A percentile compares a stretch with the other conserved stretches of the same genome.
phyloP scores from a whole-genome alignment of 1,140 invertebrate species.

The Philopotamus ludificatus region DNA sequence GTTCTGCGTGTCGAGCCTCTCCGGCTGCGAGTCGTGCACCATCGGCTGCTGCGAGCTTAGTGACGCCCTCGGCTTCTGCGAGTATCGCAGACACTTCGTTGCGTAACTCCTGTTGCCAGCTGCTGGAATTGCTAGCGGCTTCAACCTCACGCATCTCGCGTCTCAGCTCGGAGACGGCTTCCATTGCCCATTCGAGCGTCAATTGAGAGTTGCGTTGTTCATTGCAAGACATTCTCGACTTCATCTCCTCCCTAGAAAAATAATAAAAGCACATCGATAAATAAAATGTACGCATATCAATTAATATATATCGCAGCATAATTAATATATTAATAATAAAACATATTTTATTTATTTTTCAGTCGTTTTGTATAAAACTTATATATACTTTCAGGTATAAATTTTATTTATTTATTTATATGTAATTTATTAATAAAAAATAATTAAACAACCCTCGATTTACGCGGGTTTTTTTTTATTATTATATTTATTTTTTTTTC shows the following conservation, averaged over 20 bases:
- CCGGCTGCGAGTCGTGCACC: constrained; percentile 13
- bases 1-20: constrained; percentile 16
- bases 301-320: background rate
- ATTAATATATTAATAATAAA: background rate
- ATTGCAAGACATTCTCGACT: constrained; percentile 2
- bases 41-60: constrained; percentile 16
- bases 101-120: constrained; percentile 19
- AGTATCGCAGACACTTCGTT: constrained; percentile 17
- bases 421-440: background rate
- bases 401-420: background rate
- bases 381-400: background rate
- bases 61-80: constrained; percentile 19
- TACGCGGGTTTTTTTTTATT: too few relatives aligned
- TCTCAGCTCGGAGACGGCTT: constrained; percentile 2
- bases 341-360: background rate
- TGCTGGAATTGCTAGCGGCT: constrained; percentile 17
- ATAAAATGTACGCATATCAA: background rate
- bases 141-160: constrained; percentile 13
- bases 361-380: background rate
- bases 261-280: background rate
- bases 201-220: constrained; percentile 16
- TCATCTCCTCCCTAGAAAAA: constrained; percentile 20
- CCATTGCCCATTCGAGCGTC: constrained; percentile 21
- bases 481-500: too few relatives aligned
- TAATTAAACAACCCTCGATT: too few relatives aligned